phyloP scores from a whole-genome alignment of 2,888 invertebrate species.

The Stictocephala bisonia region DNA sequence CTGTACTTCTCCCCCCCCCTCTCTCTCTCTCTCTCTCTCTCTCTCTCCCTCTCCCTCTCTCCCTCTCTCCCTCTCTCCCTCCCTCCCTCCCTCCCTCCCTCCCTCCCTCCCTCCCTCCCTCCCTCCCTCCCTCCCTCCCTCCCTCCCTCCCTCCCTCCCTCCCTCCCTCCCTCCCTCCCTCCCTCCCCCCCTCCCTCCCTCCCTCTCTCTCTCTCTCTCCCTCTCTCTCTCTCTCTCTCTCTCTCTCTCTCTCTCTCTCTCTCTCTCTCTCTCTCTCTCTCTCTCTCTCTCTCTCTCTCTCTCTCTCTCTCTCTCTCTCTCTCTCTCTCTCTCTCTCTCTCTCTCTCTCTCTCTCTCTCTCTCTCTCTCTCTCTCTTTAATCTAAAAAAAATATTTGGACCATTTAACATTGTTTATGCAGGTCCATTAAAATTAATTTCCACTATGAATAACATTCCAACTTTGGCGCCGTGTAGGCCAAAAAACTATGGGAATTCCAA shows the following conservation, averaged over 20 bases:
- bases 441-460: too few relatives aligned
- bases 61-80: slow-evolving; percentile 12
- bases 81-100: not conserved
- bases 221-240: slow-evolving; percentile 16
- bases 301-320: slow-evolving; percentile 19
- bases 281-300: slow-evolving; percentile 21
- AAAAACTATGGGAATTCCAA: too few relatives aligned
- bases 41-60: slow-evolving; percentile 11
- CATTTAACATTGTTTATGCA: too few relatives aligned
- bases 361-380: not conserved
- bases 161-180: slow-evolving; percentile 3
- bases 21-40: slow-evolving; percentile 8
- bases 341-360: slow-evolving; percentile 20
- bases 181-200: slow-evolving; percentile 1
- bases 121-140: slow-evolving; percentile 3
- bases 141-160: not conserved
- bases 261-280: slow-evolving; percentile 21
- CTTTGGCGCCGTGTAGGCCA: too few relatives aligned
- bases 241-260: slow-evolving; percentile 16
- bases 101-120: slow-evolving; percentile 3
- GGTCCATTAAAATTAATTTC: too few relatives aligned
- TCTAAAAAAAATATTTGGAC: not conserved
- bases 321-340: slow-evolving; percentile 21
- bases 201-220: slow-evolving; percentile 7
- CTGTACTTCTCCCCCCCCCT: too few relatives aligned